A percentile compares a stretch with the other conserved stretches of the same genome.
Conservation (phyloP, 2,888 invertebrate species). For the Biston stratarius region DNA sequence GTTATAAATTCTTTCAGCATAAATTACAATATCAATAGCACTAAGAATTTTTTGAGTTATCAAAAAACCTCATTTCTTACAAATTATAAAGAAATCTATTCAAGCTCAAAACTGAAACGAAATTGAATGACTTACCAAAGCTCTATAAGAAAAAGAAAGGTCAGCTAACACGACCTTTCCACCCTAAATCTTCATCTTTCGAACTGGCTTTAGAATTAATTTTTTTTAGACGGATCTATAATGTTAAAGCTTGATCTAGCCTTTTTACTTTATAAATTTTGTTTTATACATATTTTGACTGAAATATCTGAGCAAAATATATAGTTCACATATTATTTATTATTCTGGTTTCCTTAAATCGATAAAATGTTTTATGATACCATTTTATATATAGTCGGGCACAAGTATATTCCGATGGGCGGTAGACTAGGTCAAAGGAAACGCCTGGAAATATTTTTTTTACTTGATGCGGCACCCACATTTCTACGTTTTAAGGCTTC, state of each 20-base stretch:
- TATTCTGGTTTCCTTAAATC: background rate
- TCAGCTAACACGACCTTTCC: slow-evolving; percentile 9
- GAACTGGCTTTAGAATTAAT: background rate
- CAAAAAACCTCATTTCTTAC: background rate
- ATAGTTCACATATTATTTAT: background rate
- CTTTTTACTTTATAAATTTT: background rate
- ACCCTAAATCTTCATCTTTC: slow-evolving; percentile 6
- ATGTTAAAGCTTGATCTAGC: background rate
- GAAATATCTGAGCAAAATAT: background rate
- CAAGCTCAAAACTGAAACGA: slow-evolving; percentile 6
- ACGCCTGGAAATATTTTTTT: slow-evolving; percentile 18
- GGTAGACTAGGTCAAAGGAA: background rate
- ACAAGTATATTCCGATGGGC: background rate
- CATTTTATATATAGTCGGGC: no score
- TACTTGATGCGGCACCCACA: slow-evolving; percentile 8
- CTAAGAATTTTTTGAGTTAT: background rate
- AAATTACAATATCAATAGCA: background rate
- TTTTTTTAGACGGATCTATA: background rate
- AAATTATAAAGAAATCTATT: slow-evolving; percentile 10
- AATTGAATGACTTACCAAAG: slow-evolving; percentile 6
- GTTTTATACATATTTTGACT: background rate
- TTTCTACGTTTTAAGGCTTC: slow-evolving; percentile 5
- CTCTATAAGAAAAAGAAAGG: slow-evolving; percentile 4
- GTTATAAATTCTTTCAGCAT: background rate
- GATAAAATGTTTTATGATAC: background rate